phyloP scores from a whole-genome alignment of 2,888 invertebrate genomes.

The Leptinotarsa peninsularis region DNA sequence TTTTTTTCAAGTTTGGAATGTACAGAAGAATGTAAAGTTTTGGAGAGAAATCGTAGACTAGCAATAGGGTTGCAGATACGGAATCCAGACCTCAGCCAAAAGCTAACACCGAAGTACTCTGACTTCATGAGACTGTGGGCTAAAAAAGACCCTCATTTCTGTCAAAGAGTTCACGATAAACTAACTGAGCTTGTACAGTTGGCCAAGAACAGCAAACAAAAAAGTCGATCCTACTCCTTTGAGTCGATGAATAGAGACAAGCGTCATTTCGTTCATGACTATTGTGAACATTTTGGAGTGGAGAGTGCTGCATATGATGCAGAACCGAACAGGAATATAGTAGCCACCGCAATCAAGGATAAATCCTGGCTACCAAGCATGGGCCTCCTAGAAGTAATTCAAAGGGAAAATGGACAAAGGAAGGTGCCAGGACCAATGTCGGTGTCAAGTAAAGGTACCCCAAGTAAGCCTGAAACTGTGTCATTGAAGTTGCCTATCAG shows the following conservation, averaged over 20 bases:
- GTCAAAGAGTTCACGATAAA: constrained; percentile 84
- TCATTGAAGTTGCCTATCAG: constrained; percentile 55
- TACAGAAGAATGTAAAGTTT: constrained; percentile 88
- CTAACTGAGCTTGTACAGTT: constrained; percentile 87
- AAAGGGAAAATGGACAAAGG: constrained; percentile 82
- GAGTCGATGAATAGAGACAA: constrained; percentile 94
- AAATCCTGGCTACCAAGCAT: constrained; percentile 92
- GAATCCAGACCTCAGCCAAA: constrained; percentile 86
- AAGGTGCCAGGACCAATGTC: constrained; percentile 80
- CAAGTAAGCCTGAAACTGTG: constrained; percentile 57
- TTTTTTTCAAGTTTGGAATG: constrained; percentile 79
- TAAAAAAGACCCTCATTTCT: constrained; percentile 84
- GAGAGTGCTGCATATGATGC: constrained; percentile 94
- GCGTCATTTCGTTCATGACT: constrained; percentile 91
- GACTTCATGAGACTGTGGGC: constrained; percentile 87
- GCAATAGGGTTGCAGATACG: constrained; percentile 93
- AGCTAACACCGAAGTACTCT: constrained; percentile 86
- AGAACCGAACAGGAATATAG: constrained; percentile 95
- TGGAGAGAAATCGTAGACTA: constrained; percentile 88
- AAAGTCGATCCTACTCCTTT: constrained; percentile 79
- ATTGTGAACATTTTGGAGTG: constrained; percentile 94
- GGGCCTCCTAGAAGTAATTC: constrained; percentile 84
- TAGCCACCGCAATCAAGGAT: constrained; percentile 81
- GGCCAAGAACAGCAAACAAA: constrained; percentile 80
- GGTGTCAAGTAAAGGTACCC: constrained; percentile 54